Conservation (phyloP, 2,797 vertebrate species). For the Mormyrus hasselquistii region DNA sequence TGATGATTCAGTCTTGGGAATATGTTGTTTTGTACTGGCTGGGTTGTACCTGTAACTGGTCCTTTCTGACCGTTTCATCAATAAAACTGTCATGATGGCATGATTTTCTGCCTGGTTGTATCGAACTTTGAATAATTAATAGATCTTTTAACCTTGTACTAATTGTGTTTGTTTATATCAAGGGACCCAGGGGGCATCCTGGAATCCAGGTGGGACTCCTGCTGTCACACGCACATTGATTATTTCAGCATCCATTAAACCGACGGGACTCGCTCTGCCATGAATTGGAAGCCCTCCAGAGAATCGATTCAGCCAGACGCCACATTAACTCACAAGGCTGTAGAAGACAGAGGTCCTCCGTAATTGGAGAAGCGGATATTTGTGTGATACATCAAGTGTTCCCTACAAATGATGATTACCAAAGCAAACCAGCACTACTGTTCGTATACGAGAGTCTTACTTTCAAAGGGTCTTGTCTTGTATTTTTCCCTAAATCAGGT, state of each 20-base stretch:
- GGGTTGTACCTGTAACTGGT: neutral
- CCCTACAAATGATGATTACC: neutral
- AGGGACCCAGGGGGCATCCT: slow-evolving; percentile 63
- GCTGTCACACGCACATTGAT: neutral
- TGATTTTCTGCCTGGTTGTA: neutral
- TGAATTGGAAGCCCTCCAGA: neutral
- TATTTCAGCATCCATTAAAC: neutral
- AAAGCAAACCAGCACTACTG: neutral
- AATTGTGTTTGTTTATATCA: slow-evolving; percentile 24
- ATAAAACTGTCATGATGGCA: neutral
- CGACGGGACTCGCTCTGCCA: neutral
- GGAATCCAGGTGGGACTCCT: slow-evolving; percentile 55
- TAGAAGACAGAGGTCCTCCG: neutral
- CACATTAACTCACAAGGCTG: neutral
- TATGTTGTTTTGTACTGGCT: neutral
- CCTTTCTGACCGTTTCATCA: neutral
- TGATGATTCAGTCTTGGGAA: neutral
- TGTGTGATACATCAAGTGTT: neutral
- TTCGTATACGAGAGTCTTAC: neutral
- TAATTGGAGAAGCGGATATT: neutral
- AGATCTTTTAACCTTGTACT: neutral
- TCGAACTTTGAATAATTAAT: neutral
- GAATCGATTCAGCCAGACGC: neutral
- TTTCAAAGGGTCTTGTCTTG: neutral
- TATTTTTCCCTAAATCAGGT: neutral